Base-by-base conservation (phyloP, 2,888 invertebrate genomes). In the Stenolophus ochropezus region DNA sequence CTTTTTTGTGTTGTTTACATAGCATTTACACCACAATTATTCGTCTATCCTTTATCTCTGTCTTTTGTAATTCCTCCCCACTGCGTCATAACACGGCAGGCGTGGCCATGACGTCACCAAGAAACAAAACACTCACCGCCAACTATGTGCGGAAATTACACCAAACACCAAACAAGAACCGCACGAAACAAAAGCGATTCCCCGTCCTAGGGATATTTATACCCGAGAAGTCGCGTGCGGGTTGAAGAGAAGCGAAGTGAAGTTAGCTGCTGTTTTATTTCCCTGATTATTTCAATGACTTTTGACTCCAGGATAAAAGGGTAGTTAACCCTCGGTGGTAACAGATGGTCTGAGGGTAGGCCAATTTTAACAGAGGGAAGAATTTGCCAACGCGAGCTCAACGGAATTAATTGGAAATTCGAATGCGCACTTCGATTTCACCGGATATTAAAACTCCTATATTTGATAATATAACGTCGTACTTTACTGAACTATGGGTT, bases 81-180 rank as follows among this genome's bases (percentile, higher is more conserved):
- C 16, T 69, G 42, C 65, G 65, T 33, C 65, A 69, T 69, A 69
- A 69, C 65, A 33, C 18, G 33, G 65, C 6, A 69, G 65, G 65
- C 65, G 65, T 69, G 25, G 27, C 18, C 65, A 33, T 25, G 42
- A 69, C 65, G 65, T 69, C 65, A 69, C 11, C 61, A 61, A 61
- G 61, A 69, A 65, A 69, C 65, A 69, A 69, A 69, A 69, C 65
- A 33, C 65, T 23, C 61, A 69, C 33, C 33, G 65, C 18, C 33
- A 69, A 69, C 65, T 69, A 69, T 69, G 18, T 1, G 27, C 27
- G 71, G 73, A 49, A 49, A 49, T 49, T 49, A 73, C 73, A 23
- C 73, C 20, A 47, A 73, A 73, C 73, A 73, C 47, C n/a, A 73
- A 73, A 73, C 73, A 42, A 42, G 73, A 49, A 21, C 49, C 23